These are phyloP conservation scores for Melanostoma mellinum DNA, from an alignment of 2,888 invertebrate species.

Conservation along the genomic window DNA sequence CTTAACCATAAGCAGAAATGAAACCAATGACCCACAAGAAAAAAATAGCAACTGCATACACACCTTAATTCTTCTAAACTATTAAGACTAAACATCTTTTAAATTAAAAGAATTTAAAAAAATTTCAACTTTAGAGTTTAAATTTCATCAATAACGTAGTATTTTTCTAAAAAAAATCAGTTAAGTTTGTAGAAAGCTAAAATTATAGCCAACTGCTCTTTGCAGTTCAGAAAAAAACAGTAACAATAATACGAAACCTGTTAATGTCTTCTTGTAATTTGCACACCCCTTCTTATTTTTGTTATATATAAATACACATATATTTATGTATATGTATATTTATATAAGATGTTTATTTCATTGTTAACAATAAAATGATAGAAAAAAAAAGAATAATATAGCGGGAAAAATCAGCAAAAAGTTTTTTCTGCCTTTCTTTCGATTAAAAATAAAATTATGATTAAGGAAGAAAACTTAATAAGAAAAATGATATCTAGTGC, in stretches of 20 bases:
- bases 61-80: slow-evolving; percentile 35
- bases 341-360: not conserved
- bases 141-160: slow-evolving; percentile 42
- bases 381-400: slow-evolving; percentile 19
- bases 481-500: slow-evolving; percentile 67
- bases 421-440: slow-evolving; percentile 50
- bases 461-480: slow-evolving; percentile 20
- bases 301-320: not conserved
- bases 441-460: slow-evolving; percentile 29
- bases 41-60: not conserved
- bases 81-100: slow-evolving; percentile 54
- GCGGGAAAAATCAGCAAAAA: slow-evolving; percentile 6
- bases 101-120: slow-evolving; percentile 56
- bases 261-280: slow-evolving; percentile 35
- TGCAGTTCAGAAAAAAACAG: slow-evolving; percentile 32
- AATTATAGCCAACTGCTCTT: slow-evolving; percentile 35
- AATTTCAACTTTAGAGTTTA: slow-evolving; percentile 43
- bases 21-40: slow-evolving; percentile 3
- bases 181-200: not conserved
- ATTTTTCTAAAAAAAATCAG: slow-evolving; percentile 51
- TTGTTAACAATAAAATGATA: slow-evolving; percentile 1
- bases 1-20: slow-evolving; percentile 14
- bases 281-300: slow-evolving; percentile 39
- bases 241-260: not conserved
- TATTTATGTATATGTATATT: too few relatives aligned